Evolutionary conservation across 2,113 vertebrate species (phyloP), one percentile per base, ranked within the genome.

Genomic region (Prunella himalayana): DNA sequence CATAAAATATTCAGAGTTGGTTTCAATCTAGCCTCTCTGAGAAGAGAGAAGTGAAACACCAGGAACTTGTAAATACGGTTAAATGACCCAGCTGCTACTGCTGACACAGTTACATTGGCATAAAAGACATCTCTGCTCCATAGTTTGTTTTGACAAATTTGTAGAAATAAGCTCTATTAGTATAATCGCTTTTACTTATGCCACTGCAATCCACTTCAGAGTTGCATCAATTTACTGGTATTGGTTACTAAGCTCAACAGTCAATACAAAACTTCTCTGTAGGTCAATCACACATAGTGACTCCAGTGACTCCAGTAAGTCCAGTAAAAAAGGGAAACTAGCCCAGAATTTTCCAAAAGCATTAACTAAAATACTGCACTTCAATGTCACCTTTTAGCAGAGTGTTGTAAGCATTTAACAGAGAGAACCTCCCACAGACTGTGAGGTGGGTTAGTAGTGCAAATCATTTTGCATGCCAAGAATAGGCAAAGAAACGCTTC

Each of bases 51-150:
- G 45, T 81, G 65, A 86, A 94, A 86, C 51, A 81, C 42, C 47
- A 66, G 68, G 49, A 92, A 86, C 53, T 75, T 86, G 70, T 14
- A 94, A 90, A 90, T 93, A 80, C 1, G 23, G 80, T 51, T 70
- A 86, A 96, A 94, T 35, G 68, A 90, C 76, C 12, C 80, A 91
- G 92, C 72, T 92, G 80, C 83, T 83, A 77, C 56, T 86, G 83
- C 72, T 95, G 94, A 94, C 64, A 88, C 15, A 81, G 69, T 83
- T 44, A 86, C 37, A 75, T 3, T 39, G 86, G 68, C 75, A 96
- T 69, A 95, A 92, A 93, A 94, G 76, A 70, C 1, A 4, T 44
- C 33, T 92, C 69, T 68, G 51, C 61, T 86, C 83, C 53, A 83
- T 11, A 44, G 77, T 79, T 95, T 94, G 57, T 86, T 92, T 77